Conservation (phyloP, 2,797 vertebrate genomes). For the Pristis pectinata region DNA sequence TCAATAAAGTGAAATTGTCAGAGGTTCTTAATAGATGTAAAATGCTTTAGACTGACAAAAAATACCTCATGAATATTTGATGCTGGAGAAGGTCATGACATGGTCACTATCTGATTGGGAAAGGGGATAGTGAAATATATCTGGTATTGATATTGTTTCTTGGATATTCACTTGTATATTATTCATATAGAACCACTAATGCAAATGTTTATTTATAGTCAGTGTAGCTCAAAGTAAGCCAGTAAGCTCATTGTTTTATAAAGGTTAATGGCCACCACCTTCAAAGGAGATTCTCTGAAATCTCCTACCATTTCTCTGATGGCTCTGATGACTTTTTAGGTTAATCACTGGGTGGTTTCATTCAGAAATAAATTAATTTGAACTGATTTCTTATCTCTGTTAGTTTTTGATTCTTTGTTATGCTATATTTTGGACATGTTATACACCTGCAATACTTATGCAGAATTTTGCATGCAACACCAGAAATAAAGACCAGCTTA, state of each 20-base stretch:
- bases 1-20: background rate
- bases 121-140: background rate
- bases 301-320: background rate
- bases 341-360: background rate
- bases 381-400: background rate
- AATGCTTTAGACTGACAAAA: background rate
- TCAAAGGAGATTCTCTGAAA: background rate
- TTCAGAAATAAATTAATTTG: background rate
- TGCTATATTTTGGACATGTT: background rate
- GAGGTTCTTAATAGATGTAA: background rate
- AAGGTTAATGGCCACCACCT: background rate
- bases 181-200: background rate
- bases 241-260: too few species aligned
- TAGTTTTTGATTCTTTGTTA: background rate
- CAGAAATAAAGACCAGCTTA: too few species aligned
- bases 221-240: background rate
- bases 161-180: background rate
- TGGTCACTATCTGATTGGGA: background rate
- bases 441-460: too few species aligned
- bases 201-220: background rate
- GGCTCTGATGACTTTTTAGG: background rate
- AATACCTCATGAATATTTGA: background rate
- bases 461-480: background rate
- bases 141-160: background rate
- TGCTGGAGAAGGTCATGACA: background rate